phyloP scores from a whole-genome alignment of 2,113 vertebrate genomes.

The Coptodon bakossiorum region DNA sequence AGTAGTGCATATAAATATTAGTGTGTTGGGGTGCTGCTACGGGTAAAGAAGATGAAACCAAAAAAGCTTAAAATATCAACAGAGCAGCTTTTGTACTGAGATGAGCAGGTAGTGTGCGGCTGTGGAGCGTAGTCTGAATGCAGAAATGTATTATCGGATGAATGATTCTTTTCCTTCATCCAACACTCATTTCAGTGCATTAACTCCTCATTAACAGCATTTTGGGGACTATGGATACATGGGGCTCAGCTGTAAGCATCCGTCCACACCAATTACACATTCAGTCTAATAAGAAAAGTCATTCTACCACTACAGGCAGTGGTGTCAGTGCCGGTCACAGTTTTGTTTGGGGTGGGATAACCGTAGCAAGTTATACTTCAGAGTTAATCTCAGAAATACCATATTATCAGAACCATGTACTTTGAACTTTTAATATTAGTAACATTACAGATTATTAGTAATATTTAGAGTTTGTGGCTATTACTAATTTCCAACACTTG shows the following conservation, averaged over 20 bases:
- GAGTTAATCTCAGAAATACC: background rate
- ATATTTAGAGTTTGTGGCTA: background rate
- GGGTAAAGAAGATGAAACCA: background rate
- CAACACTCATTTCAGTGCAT: background rate
- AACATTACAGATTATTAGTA: background rate
- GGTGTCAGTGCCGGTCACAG: background rate
- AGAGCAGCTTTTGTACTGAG: background rate
- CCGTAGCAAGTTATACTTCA: background rate
- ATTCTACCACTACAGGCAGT: background rate
- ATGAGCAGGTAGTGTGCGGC: background rate
- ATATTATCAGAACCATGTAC: background rate
- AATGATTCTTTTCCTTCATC: background rate
- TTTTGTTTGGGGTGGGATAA: background rate
- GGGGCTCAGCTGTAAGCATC: background rate
- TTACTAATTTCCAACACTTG: background rate
- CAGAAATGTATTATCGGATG: background rate
- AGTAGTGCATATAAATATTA: background rate
- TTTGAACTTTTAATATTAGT: background rate
- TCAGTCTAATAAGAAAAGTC: background rate
- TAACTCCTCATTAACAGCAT: background rate
- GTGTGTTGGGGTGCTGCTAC: background rate
- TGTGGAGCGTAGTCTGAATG: background rate
- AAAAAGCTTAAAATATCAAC: background rate
- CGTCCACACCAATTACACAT: background rate
- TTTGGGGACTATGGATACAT: background rate